Evolutionary conservation across 1,140 invertebrate species (phyloP).

Genomic region (Drosophila micromelanica): DNA sequence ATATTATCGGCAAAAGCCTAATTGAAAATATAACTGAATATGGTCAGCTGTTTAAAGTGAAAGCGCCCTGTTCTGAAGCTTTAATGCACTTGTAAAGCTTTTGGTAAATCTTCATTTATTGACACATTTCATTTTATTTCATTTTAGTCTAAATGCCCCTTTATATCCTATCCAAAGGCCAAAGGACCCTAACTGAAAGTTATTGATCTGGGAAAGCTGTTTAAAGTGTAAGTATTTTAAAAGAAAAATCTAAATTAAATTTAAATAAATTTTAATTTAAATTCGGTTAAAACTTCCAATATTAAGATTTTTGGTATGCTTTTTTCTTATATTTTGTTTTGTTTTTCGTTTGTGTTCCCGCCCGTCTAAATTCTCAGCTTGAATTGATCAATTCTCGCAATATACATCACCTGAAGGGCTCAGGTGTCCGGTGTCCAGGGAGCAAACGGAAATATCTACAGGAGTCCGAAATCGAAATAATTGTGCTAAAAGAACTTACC

Average conservation of each 20-base stretch:
- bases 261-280: too few relatives aligned
- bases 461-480: background rate
- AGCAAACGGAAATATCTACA: conserved; percentile 2
- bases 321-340: background rate
- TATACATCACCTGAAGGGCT: conserved; percentile 8
- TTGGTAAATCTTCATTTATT: background rate
- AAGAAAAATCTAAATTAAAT: too few relatives aligned
- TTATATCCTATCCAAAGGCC: too few relatives aligned
- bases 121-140: too few relatives aligned
- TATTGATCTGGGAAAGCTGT: too few relatives aligned
- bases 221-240: too few relatives aligned
- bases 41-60: background rate
- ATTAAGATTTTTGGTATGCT: background rate
- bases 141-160: too few relatives aligned
- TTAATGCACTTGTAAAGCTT: background rate
- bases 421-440: conserved; percentile 3
- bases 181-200: too few relatives aligned
- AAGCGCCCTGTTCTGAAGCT: background rate
- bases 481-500: conserved; percentile 65
- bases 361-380: background rate
- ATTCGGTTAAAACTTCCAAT: too few relatives aligned
- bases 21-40: background rate
- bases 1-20: background rate
- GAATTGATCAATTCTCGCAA: background rate
- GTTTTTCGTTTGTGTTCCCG: too few relatives aligned